Conservation (phyloP, 2,888 invertebrate genomes). For the Dichetophora obliterata region DNA sequence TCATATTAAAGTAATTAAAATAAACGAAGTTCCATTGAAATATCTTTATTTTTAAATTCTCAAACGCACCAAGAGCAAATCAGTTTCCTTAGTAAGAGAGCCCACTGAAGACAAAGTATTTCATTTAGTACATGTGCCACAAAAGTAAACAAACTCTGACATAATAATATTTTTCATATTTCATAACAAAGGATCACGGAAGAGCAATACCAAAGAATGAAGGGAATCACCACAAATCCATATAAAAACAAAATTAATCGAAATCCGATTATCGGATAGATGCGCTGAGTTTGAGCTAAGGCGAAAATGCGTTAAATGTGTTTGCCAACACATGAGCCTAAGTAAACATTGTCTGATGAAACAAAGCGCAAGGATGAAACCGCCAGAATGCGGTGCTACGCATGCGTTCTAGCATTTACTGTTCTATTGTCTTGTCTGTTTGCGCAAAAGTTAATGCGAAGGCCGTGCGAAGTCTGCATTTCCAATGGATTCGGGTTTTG, state of each 20-base stretch:
- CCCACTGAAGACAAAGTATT: too few relatives aligned
- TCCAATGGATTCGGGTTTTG: neutral
- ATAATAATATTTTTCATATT: conserved; percentile 25
- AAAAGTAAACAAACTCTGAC: conserved; percentile 10
- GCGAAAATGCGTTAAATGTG: conserved; percentile 32
- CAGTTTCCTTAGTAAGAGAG: too few relatives aligned
- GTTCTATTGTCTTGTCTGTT: neutral
- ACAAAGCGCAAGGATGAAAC: neutral
- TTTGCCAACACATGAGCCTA: conserved; percentile 9
- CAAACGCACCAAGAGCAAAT: too few relatives aligned
- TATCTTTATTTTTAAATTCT: too few relatives aligned
- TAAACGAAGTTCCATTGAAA: too few relatives aligned
- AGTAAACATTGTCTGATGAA: conserved; percentile 11
- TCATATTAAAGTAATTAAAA: too few relatives aligned
- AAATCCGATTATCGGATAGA: too few relatives aligned
- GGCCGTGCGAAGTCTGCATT: neutral
- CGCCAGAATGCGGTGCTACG: neutral
- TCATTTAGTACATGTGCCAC: neutral
- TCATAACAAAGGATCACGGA: conserved; percentile 5
- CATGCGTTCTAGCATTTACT: neutral
- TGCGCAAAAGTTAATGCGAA: conserved; percentile 23
- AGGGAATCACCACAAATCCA: conserved; percentile 26
- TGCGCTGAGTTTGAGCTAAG: conserved; percentile 5
- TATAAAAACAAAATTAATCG: conserved; percentile 24
- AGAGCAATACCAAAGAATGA: neutral